Base-by-base conservation (phyloP, 2,888 invertebrate species). In the Cyaniris semiargus region DNA sequence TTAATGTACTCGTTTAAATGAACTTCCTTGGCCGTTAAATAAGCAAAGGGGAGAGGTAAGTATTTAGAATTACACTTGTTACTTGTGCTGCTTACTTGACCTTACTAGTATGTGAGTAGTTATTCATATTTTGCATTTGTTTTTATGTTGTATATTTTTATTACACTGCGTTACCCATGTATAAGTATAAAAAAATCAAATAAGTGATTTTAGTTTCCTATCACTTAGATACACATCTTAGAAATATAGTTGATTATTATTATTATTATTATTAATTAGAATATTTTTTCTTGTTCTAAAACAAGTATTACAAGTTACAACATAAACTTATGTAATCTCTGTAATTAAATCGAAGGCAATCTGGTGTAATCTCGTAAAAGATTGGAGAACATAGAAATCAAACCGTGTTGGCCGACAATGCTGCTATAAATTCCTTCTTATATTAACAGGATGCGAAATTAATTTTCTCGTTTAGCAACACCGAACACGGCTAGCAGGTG, bases 381-480 rank as follows among this genome's bases (percentile, higher is more conserved):
- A 60, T 60, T 60, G 23, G 60, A 10, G 23, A 23, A 23, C 60
- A 60, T 13, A 23, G 23, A 60, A 60, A 60, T 60, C 60, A 60
- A 23, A 23, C 23, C 60, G 21, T 23, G 23, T 60, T 60, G 38
- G 21, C 72, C 21, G 15, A 44, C 48, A 23, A 13, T 18, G 18
- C 44, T 72, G 48, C 48, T 44, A 72, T 72, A 72, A n/a, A 72
- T 72, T 48, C 44, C 38, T 21, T 72, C 48, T 38, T 48, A 72
- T 48, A 72, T 48, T 72, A 75, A 75, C 27, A 66, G 27, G 77
- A 72, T 77, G 77, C 76, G 79, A 79, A 80, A 80, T 80, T 80
- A 80, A 80, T 80, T 80, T 78, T 79, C 78, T 79, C 77, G 79
- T 77, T 76, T 78, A 78, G 76, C 70, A 60, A 60, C 23, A 60